Evolutionary conservation across 1,140 invertebrate genomes (phyloP), one percentile per base, ranked within the genome.

Genomic region (fruit fly (Drosophila melanogaster)): DNA sequence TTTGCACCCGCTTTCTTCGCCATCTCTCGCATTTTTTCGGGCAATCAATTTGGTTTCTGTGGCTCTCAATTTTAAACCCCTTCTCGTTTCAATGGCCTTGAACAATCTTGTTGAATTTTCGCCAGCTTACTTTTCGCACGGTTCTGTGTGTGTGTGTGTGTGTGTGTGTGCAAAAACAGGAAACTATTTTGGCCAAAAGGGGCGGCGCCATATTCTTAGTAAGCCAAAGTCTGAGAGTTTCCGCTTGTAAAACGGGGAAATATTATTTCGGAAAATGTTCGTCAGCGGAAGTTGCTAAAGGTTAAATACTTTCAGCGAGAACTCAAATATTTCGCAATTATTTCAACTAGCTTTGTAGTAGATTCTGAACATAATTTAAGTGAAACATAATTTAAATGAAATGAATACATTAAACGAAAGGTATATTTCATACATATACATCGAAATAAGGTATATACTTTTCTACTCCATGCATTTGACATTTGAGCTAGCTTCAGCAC

Each of bases 121-220:
- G 14, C 3, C 5, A 64, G 35, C 15, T 50, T 50, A 17, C 26
- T 50, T 50, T 50, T 33, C 10, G 24, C 6, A 4, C 8, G 3
- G n/a, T 5, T 11, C 1, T n/a, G 2, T 14, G 35, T 37, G 11
- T 11, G 2, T n/a, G 11, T 12, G 35, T 37, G 35, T 37, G 35
- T 14, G 12, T 37, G 37, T 38, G 37, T 38, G 37, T 14, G 12
- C 8, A 12, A 14, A 38, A 69, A 69, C 35, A 49, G 66, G 51
- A 70, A 70, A 70, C 64, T 70, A 70, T 70, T 70, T 69, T 41
- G 64, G 64, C 64, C 41, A 56, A 55, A 38, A 38, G 14, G 35
- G 11, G 22, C 5, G 24, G 2, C 14, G 5, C 22, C 8, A 15
- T n/a, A 14, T 53, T 51, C 22, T 26, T 24, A 33, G 43, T 30